Conservation (phyloP, 2,113 vertebrate species). For the Ammodytes dubius region DNA sequence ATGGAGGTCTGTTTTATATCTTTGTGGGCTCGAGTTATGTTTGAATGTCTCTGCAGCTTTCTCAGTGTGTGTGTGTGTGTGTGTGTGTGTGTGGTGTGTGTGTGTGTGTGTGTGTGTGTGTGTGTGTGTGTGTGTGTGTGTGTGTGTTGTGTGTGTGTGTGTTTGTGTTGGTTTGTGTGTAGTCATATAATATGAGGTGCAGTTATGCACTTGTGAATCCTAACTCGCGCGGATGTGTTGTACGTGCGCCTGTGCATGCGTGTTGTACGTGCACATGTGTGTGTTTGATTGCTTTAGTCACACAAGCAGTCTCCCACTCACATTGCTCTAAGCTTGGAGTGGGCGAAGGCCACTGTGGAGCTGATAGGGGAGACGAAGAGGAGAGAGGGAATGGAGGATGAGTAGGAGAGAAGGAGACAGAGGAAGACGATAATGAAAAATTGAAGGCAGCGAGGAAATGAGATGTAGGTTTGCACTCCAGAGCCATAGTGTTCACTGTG, state of each 20-base stretch:
- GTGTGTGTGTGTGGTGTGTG: constrained; percentile 11
- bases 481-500: constrained; percentile 56
- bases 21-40: constrained; percentile 41
- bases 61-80: constrained; percentile 10
- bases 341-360: constrained; percentile 84
- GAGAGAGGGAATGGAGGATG: constrained; percentile 77
- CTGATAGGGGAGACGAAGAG: constrained; percentile 81
- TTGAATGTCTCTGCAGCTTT: constrained; percentile 43
- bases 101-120: constrained; percentile 6
- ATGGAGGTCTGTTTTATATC: constrained; percentile 46
- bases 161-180: constrained; percentile 33
- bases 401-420: constrained; percentile 77
- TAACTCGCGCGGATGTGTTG: constrained; percentile 51
- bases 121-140: constrained; percentile 12
- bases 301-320: constrained; percentile 81
- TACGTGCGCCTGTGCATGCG: constrained; percentile 31
- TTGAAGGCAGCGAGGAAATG: constrained; percentile 78
- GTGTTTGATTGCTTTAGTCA: constrained; percentile 83
- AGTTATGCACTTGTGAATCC: constrained; percentile 49
- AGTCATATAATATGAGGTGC: constrained; percentile 47
- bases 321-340: constrained; percentile 84
- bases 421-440: constrained; percentile 80
- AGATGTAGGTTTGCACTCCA: constrained; percentile 77
- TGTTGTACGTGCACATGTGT: constrained; percentile 53
- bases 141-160: constrained; percentile 6